Base-by-base conservation (phyloP, 2,888 invertebrate genomes). In the Scaptomyza polygonia region DNA sequence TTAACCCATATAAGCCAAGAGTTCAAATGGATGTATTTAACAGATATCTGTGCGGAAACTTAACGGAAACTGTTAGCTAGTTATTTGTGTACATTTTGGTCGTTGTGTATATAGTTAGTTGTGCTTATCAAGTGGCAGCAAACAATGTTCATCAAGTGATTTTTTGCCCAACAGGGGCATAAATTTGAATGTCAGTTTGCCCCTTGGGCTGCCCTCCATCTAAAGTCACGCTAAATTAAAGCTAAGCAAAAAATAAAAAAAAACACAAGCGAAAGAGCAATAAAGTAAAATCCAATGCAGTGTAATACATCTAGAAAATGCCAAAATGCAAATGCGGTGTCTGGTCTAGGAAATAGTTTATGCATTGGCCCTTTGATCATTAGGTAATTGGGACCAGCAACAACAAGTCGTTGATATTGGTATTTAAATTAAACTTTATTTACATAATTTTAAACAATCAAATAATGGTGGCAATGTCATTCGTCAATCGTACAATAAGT, bases 91-190 rank as follows among this genome's bases (percentile, higher is more conserved):
- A 14, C 36, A n/a, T 36, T 36, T 36, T 36, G 14, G 36, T 58
- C 57, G 62, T 56, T 65, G 45, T 16, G 67, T 59, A 59, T 44
- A 52, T 54, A 18, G 63, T 47, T 47, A 45, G 47, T 55, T 40
- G 65, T 52, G 78, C 77, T 70, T 67, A 80, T 75, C 84, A 74
- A 65, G 61, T 67, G 62, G 59, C 36, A 61, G 64, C 55, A 53
- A 34, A 21, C 43, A 57, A n/a, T 29, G 34, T 42, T 36, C 25
- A 27, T 5, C 39, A 6, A 3, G 25, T 49, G 64, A 72, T 81
- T 85, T 77, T 71, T 70, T 44, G 40, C 67, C 4, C 3, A 39
- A 9, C 4, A 8, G 16, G 39, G 39, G 16, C 39, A 34, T 63
- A 42, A 34, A 62, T 62, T 42, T 14, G 3, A 40, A 16, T 18